These are phyloP conservation scores for Dendrophyllia cribrosa DNA, from an alignment of 64 coral and sea anemone genomes.

Conservation along the genomic window DNA sequence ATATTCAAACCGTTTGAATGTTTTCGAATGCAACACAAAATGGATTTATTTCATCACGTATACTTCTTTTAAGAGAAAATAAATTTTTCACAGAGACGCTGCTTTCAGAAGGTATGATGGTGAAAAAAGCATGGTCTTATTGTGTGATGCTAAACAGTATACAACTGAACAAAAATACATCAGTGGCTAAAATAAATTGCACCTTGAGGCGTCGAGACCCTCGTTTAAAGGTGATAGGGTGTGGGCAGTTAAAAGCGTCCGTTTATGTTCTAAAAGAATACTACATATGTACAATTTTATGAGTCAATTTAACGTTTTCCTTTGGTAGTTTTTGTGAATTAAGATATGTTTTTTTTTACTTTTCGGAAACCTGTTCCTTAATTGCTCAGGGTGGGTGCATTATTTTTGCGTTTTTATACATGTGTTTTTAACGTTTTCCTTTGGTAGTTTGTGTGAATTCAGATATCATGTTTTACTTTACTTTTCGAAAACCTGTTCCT, in stretches of 20 bases:
- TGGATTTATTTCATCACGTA: not conserved
- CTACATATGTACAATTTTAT: not conserved
- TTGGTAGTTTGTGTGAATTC: too few relatives aligned
- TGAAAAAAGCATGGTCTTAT: not conserved
- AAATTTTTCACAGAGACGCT: too few relatives aligned
- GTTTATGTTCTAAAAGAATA: too few relatives aligned
- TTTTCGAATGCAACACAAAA: not conserved
- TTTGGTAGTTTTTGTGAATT: too few relatives aligned
- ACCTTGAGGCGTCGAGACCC: not conserved
- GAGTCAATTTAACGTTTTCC: not conserved
- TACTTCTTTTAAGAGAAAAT: not conserved
- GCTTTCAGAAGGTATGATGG: not conserved
- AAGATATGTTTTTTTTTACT: not conserved
- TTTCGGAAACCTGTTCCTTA: not conserved
- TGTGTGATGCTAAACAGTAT: not conserved
- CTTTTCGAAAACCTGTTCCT: not conserved
- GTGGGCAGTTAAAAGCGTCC: too few relatives aligned
- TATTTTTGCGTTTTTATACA: constrained; percentile 7
- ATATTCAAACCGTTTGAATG: not conserved
- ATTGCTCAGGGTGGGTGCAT: not conserved
- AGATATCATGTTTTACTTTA: not conserved
- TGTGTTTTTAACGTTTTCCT: too few relatives aligned
- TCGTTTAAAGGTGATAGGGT: too few relatives aligned
- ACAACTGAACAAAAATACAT: not conserved
- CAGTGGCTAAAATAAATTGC: not conserved